Base-by-base conservation (phyloP, 2,113 vertebrate genomes). In the Neolamprologus kungweensis region DNA sequence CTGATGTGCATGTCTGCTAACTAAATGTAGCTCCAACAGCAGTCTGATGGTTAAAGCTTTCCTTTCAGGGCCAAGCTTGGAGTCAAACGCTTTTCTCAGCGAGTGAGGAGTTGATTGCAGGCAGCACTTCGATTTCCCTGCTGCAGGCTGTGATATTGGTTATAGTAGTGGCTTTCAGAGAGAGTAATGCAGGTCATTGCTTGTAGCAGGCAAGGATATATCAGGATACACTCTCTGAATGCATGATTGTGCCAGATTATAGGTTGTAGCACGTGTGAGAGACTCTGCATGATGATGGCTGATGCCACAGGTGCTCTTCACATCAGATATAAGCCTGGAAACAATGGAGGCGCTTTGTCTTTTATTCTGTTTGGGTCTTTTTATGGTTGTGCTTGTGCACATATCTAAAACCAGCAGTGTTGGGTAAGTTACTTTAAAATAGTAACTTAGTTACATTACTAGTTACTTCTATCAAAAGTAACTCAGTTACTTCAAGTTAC, bases 291-390 rank as follows among this genome's bases (percentile, higher is more conserved):
- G 3, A 0, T 71, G n/a, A 9, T 40, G 63, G n/a, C 35, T 16
- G 35, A 23, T 14, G 19, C 35, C 12, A 73, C 65, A 71, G 37
- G 65, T 26, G 37, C 21, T 71, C 37, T 16, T 16, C 65, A 42
- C 37, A 45, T 63, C 63, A 21, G 63, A 23, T 42, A 6, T 16
- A 16, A 42, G 37, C 37, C 65, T 71, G 13, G 21, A 73, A 45
- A 73, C 37, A 1, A 4, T n/a, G n/a, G 65, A 73, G 65, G 21
- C 0, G 0, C 35, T 45, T 42, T 1, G 65, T 71, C 65, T 23
- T 71, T 45, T 16, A 71, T 45, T 2, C 37, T 26, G 0, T 16
- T 23, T 26, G 37, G 68, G 13, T 45, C 21, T 17, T 73, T 68
- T 73, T 45, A 45, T 73, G 1, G 37, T 1, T 71, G 12, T 42